These are phyloP conservation scores for Tetragnatha versicolor DNA, from an alignment of 1,140 invertebrate species.

Conservation along the genomic window DNA sequence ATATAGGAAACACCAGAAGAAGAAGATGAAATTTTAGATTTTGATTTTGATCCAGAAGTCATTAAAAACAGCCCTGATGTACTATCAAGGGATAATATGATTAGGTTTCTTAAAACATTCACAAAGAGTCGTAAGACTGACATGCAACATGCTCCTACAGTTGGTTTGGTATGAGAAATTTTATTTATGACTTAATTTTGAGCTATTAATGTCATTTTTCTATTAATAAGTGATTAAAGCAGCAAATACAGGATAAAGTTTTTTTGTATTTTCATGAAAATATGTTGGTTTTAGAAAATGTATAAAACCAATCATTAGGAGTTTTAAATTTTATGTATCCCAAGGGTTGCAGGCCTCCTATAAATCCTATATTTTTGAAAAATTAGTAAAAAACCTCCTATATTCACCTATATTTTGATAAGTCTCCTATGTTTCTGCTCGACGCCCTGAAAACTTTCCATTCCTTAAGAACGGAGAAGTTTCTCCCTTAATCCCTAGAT, in stretches of 20 bases:
- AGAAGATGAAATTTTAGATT: background rate
- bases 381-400: too few relatives aligned
- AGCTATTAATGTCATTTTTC: background rate
- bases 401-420: too few relatives aligned
- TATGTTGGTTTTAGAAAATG: background rate
- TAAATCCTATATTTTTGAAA: too few relatives aligned
- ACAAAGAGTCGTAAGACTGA: background rate
- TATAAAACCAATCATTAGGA: too few relatives aligned
- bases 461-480: too few relatives aligned
- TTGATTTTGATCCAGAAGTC: background rate
- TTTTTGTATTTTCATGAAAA: background rate
- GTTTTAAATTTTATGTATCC: too few relatives aligned
- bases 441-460: too few relatives aligned
- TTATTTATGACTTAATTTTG: background rate
- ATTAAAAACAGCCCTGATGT: constrained; percentile 19
- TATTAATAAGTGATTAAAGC: background rate
- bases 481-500: too few relatives aligned
- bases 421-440: too few relatives aligned
- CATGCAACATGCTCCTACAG: background rate
- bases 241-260: background rate
- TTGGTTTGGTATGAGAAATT: constrained; percentile 15
- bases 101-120: constrained; percentile 18
- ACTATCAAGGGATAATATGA: constrained; percentile 14
- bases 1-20: too few relatives aligned
- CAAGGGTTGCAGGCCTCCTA: too few relatives aligned